Base-by-base conservation (phyloP, 2,888 invertebrate species). In the Synanthedon vespiformis region DNA sequence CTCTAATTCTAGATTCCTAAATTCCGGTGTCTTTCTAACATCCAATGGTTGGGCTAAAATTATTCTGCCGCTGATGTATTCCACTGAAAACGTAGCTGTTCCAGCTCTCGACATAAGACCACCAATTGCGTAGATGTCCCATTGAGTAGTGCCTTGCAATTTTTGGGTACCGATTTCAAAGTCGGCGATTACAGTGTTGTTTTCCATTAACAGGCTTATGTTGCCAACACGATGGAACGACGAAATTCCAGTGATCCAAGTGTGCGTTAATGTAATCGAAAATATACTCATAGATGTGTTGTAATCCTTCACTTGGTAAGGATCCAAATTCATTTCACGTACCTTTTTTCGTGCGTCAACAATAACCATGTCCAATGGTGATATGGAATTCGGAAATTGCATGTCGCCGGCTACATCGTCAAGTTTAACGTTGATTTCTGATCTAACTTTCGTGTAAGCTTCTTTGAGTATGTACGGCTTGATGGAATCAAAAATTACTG, bases 151-250 rank as follows among this genome's bases (percentile, higher is more conserved):
- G 8, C 95, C 96, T 66, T 91, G 89, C 50, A 96, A 85, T 71
- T 91, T 90, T 71, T 95, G 94, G 0, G 95, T 95, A 18, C 95
- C 95, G 40, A 95, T 89, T 68, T 94, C 92, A 61, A 95, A 77
- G 56, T 90, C 88, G 3, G 91, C 89, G 61, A 90, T 78, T 3
- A 92, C 81, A 0, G 92, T 92, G 57, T 93, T 92, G 58, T 95
- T 93, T 62, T 90, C 89, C 85, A 95, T 89, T 60, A 89, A 89
- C 22, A 94, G 86, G 1, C 91, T 90, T 52, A 95, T 91, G 63
- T 95, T 92, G 1, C 94, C 95, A 40, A 93, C 92, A 51, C 95
- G 89, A 72, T 95, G 93, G 65, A 97, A 92, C 4, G 94, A 94
- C 0, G 95, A 92, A 52, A 94, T 75, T 0, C 96, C 96, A 40